Percentiles rank a stretch among this genome's conserved stretches.
Conservation (phyloP, 2,888 invertebrate genomes). For the Glaucopsyche alexis region DNA sequence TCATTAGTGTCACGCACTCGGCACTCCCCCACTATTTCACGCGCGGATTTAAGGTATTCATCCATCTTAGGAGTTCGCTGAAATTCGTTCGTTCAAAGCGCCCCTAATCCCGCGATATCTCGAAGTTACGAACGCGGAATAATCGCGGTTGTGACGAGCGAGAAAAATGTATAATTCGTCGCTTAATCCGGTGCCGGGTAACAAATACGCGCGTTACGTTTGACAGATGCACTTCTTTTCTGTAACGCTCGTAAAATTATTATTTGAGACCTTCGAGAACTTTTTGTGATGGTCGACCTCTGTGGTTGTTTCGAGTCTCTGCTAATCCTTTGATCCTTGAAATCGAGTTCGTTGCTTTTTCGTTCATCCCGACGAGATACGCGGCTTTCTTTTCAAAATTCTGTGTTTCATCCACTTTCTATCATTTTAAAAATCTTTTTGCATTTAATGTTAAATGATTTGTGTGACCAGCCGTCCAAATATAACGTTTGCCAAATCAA, state of each 20-base stretch:
- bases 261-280: constrained; percentile 23
- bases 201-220: constrained; percentile 67
- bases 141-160: constrained; percentile 69
- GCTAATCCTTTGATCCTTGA: constrained; percentile 3
- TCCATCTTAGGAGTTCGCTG: constrained; percentile 71
- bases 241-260: constrained; percentile 28
- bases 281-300: not conserved
- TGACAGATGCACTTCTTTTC: constrained; percentile 53
- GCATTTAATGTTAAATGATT: too few species aligned
- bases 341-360: not conserved
- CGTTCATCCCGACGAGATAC: not conserved
- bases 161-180: constrained; percentile 74
- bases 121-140: constrained; percentile 72
- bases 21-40: constrained; percentile 62
- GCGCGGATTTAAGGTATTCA: constrained; percentile 70
- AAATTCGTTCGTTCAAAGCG: constrained; percentile 68
- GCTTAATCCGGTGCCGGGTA: constrained; percentile 66
- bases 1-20: constrained; percentile 53
- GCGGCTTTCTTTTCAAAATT: too few species aligned
- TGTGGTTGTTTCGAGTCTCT: not conserved
- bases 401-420: too few species aligned
- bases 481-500: too few species aligned
- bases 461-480: too few species aligned
- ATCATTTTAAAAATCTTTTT: not conserved
- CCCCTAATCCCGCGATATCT: constrained; percentile 76